Base-by-base conservation (phyloP, 2,113 vertebrate genomes). In the Chrysemys picta region DNA sequence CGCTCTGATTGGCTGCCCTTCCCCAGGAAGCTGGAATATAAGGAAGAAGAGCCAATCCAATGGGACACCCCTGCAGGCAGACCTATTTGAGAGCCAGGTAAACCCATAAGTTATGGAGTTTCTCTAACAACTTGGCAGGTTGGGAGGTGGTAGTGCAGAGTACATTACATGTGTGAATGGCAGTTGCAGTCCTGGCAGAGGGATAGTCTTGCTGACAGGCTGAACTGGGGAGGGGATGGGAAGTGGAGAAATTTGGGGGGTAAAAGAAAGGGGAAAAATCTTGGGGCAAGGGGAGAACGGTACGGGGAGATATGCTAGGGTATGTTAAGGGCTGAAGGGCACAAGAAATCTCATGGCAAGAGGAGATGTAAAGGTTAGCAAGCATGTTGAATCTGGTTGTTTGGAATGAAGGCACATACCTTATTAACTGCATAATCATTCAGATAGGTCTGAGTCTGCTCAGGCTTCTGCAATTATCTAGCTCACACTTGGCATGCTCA, bases 1-100 rank as follows among this genome's bases (percentile, higher is more conserved):
- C 76, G 47, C 52, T 50, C 0, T 0, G 25, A 80, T 3, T 62
- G 14, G 3, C 7, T 54, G 69, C 3, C 1, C 2, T 3, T 11
- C 2, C 79, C 6, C 38, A 10, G 56, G 45, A 3, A 45, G 76
- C 5, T 54, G 25, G 10, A 9, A 52, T 52, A 42, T 3, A 5
- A 92, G 4, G 10, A 50, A 7, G 72, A 10, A 45, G 13, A 69
- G 8, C 35, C 35, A 38, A 69, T 69, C 35, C 35, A 69, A 19
- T 69, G 35, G 35, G 35, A 10, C 8, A 65, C 8, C 17, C 16
- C 65, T 5, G 17, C 35, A n/a, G 35, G 35, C 35, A 65, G 62
- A 35, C 2, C 31, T 31, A 31, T 65, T 13, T 31, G 62, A 65
- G 14, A 65, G 12, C 10, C 59, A 35, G 31, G 31, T 35, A 65